A percentile compares a stretch with the other conserved stretches of the same genome.
Conservation (phyloP, 2,113 vertebrate species). For the Callorhinus ursinus region DNA sequence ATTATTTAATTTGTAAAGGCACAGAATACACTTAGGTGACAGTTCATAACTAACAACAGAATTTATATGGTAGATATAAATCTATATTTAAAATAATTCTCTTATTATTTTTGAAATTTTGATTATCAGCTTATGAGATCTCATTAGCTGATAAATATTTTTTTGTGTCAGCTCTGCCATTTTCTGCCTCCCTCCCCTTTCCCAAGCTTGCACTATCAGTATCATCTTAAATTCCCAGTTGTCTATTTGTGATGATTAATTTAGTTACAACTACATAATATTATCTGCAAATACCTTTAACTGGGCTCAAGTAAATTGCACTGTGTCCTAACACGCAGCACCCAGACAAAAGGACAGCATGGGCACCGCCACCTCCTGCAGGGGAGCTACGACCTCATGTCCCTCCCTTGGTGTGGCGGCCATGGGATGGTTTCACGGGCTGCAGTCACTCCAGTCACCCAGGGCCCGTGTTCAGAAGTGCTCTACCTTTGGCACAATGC, state of each 20-base stretch:
- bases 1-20: neutral
- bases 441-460: neutral
- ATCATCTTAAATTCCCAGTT: neutral
- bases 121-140: neutral
- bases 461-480: neutral
- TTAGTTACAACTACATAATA: neutral
- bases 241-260: neutral
- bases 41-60: neutral
- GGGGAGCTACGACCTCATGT: accelerated
- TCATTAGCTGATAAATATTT: neutral
- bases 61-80: neutral
- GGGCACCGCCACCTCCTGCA: neutral
- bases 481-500: neutral
- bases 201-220: neutral
- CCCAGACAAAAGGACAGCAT: accelerated
- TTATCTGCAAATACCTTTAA: neutral
- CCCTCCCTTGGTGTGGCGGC: too few species aligned
- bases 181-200: neutral
- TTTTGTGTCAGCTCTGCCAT: neutral
- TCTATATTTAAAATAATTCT: neutral
- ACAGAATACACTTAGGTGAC: neutral
- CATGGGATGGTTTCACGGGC: neutral
- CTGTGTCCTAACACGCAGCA: neutral
- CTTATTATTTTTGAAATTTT: neutral
- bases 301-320: neutral